Evolutionary conservation across 2,888 invertebrate genomes (phyloP).

Genomic region (Bellardia pandia): DNA sequence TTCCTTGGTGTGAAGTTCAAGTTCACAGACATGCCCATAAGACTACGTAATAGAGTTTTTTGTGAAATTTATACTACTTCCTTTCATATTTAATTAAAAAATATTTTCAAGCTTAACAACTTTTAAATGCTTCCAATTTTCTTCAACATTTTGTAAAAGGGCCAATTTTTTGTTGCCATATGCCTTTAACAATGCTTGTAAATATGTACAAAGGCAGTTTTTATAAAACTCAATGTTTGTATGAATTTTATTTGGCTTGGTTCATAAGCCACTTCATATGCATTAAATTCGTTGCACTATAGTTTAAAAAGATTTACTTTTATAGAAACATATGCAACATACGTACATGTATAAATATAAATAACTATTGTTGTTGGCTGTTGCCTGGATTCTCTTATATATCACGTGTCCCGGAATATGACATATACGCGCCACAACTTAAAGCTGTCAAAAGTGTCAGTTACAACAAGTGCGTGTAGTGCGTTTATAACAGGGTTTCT

Average conservation of each 20-base stretch:
- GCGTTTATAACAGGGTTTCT: slow-evolving; percentile 36
- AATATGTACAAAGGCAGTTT: not conserved
- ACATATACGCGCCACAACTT: slow-evolving; percentile 67
- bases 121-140: slow-evolving; percentile 44
- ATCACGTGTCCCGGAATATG: slow-evolving; percentile 66
- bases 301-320: slow-evolving; percentile 28
- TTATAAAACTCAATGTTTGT: slow-evolving; percentile 4
- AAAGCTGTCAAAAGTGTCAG: slow-evolving; percentile 74
- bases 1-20: not conserved
- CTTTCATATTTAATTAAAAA: slow-evolving; percentile 63
- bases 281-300: slow-evolving; percentile 54
- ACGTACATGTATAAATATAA: not conserved
- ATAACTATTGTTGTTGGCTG: not conserved
- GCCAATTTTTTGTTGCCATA: not conserved
- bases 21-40: not conserved
- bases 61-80: slow-evolving; percentile 43
- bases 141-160: slow-evolving; percentile 14
- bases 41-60: slow-evolving; percentile 5
- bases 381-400: slow-evolving; percentile 27
- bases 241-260: slow-evolving; percentile 9
- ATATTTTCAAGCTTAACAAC: slow-evolving; percentile 44
- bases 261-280: slow-evolving; percentile 58
- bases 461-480: slow-evolving; percentile 68
- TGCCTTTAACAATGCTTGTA: not conserved
- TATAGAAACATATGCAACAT: not conserved